Conservation (phyloP, 2,113 vertebrate genomes). For the Ploceus nigricollis region DNA sequence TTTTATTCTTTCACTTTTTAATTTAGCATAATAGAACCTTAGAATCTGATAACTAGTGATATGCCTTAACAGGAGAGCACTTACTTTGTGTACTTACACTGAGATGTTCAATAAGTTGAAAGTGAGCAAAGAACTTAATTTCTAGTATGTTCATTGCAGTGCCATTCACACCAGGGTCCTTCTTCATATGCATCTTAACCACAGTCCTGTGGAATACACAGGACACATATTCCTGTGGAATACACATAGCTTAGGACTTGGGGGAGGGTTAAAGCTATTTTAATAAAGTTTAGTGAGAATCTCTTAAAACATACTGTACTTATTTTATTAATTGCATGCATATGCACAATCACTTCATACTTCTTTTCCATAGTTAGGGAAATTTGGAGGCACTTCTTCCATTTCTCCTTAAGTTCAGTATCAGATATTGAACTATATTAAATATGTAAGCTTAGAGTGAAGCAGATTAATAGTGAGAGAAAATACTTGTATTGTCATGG, state of each 20-base stretch:
- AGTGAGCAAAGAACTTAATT: not conserved
- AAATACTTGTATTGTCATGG: not conserved
- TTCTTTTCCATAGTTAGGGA: not conserved
- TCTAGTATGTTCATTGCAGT: not conserved
- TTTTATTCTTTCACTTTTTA: not conserved
- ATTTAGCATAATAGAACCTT: not conserved
- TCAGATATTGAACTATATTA: not conserved
- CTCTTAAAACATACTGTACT: not conserved
- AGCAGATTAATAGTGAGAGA: not conserved
- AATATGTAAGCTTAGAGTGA: not conserved
- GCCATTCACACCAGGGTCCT: not conserved
- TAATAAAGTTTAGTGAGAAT: not conserved
- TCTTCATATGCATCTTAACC: not conserved
- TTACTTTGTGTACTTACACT: not conserved
- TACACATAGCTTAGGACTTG: not conserved
- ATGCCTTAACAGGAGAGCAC: not conserved
- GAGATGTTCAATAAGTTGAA: not conserved
- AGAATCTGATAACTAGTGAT: not conserved
- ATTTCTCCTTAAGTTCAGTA: not conserved
- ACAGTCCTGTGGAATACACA: not conserved
- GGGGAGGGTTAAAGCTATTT: not conserved
- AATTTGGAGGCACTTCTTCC: too few species aligned
- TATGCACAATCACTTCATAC: not conserved
- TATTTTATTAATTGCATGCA: not conserved
- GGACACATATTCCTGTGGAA: not conserved